Evolutionary conservation across 2,888 invertebrate genomes (phyloP).

Genomic region (Tetropium fuscum): DNA sequence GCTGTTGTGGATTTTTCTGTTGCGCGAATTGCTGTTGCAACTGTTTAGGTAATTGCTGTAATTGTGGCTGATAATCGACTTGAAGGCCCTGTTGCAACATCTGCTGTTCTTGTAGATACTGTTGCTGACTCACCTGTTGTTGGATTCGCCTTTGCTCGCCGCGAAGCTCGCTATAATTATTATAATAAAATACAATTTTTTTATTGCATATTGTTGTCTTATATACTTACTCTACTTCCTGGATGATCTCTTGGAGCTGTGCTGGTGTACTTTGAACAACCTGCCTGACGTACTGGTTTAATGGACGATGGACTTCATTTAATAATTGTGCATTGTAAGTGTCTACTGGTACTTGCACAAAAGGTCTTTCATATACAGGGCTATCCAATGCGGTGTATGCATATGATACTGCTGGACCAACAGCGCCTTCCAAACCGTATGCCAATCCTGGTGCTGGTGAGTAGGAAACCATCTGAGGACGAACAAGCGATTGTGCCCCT

Average conservation of each 20-base stretch:
- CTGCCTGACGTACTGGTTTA: background rate
- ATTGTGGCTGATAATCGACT: conserved; percentile 3
- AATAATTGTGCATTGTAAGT: too few relatives aligned
- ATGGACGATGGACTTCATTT: background rate
- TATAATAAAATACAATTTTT: background rate
- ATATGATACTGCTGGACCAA: too few relatives aligned
- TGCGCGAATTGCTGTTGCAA: background rate
- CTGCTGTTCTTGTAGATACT: background rate
- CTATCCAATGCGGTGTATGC: too few relatives aligned
- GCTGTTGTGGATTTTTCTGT: background rate
- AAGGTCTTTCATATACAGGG: too few relatives aligned
- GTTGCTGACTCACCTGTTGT: conserved; percentile 1
- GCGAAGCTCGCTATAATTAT: conserved; percentile 6
- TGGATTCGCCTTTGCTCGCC: conserved; percentile 15
- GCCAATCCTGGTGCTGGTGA: background rate
- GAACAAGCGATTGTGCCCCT: background rate
- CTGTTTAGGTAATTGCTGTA: conserved; percentile 17
- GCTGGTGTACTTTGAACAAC: background rate
- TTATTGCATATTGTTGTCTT: background rate
- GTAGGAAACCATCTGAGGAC: background rate
- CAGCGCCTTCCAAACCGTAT: too few relatives aligned
- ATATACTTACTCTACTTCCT: conserved; percentile 5
- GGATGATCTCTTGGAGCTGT: conserved; percentile 13
- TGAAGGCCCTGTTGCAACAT: background rate
- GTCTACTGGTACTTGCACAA: too few relatives aligned